Percentiles rank a stretch among this genome's conserved stretches.
Conservation (phyloP, 2,888 invertebrate genomes). For the Cephus spinipes region DNA sequence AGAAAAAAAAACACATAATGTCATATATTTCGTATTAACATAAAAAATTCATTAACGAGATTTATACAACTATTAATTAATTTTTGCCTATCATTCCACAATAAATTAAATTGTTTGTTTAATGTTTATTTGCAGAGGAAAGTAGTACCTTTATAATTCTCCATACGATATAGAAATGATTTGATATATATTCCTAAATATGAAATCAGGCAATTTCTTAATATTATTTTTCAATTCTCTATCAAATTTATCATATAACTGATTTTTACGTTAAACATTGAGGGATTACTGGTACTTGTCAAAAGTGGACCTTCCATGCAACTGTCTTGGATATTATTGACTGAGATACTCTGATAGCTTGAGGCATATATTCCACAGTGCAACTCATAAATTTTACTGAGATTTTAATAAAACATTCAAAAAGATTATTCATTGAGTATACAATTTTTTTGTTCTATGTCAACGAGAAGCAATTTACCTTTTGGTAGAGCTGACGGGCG, state of each 20-base stretch:
- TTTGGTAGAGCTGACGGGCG: conserved; percentile 39
- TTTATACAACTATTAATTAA: background rate
- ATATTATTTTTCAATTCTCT: background rate
- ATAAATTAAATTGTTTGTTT: background rate
- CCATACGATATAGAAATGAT: background rate
- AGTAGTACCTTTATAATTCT: background rate
- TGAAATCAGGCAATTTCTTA: background rate
- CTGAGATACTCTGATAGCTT: background rate
- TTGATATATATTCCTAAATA: background rate
- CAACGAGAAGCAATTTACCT: conserved; percentile 42
- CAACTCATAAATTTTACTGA: background rate
- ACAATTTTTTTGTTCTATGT: conserved; percentile 37
- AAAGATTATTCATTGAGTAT: conserved; percentile 9
- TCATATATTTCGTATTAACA: background rate
- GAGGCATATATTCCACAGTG: background rate
- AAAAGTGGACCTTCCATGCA: background rate
- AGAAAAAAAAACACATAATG: background rate
- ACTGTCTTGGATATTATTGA: background rate
- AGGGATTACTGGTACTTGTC: background rate
- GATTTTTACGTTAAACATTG: background rate
- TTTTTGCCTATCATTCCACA: background rate
- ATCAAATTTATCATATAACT: background rate
- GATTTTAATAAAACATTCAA: background rate
- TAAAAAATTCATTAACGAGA: background rate
- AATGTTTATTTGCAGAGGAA: background rate